phyloP scores from a whole-genome alignment of 1,140 invertebrate species.

The Littorina saxatilis region DNA sequence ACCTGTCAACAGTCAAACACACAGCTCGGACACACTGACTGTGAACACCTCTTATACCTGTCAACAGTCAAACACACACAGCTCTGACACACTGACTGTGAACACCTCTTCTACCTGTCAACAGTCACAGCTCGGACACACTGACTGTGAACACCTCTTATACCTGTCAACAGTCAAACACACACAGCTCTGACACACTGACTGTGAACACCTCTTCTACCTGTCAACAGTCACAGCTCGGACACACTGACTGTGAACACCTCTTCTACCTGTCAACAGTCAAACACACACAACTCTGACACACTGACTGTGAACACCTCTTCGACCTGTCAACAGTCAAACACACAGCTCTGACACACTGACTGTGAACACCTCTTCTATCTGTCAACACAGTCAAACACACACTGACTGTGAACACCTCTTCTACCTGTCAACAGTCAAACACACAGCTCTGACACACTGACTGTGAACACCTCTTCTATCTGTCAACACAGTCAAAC shows the following conservation, averaged over 20 bases:
- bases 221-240: too few relatives aligned
- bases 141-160: background rate
- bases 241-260: background rate
- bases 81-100: too few relatives aligned
- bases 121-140: too few relatives aligned
- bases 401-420: background rate
- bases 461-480: conserved; percentile 86
- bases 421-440: too few relatives aligned
- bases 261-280: background rate
- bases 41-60: background rate
- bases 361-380: background rate
- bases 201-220: background rate
- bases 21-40: too few relatives aligned
- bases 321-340: background rate
- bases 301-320: background rate
- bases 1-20: conserved; percentile 75
- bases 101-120: too few relatives aligned
- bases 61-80: too few relatives aligned
- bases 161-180: background rate
- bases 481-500: conserved; percentile 75
- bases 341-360: background rate
- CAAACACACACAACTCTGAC: too few relatives aligned
- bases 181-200: background rate
- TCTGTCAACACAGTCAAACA: background rate
- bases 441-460: conserved; percentile 82